Conservation (phyloP, 2,797 vertebrate genomes). For the Oryzias dopingdopingensis region DNA sequence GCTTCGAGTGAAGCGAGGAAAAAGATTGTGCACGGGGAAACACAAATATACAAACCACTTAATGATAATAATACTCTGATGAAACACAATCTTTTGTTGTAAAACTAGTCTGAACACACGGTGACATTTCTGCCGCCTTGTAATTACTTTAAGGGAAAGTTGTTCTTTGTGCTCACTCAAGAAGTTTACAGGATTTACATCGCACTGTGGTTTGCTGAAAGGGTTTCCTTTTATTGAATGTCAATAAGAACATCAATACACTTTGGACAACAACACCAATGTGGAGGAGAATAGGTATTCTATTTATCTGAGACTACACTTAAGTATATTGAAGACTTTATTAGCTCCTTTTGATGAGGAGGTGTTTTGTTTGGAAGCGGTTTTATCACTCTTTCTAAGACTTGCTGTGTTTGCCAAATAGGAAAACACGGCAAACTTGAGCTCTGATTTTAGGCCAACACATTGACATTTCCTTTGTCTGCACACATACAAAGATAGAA, state of each 20-base stretch:
- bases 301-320: slow-evolving; percentile 74
- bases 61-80: slow-evolving; percentile 80
- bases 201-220: slow-evolving; percentile 63
- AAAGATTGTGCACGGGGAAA: slow-evolving; percentile 76
- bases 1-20: slow-evolving; percentile 66
- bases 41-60: slow-evolving; percentile 75
- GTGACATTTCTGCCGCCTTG: slow-evolving; percentile 70
- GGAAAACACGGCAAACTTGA: slow-evolving; percentile 51
- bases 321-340: slow-evolving; percentile 78
- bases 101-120: slow-evolving; percentile 66
- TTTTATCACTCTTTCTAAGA: slow-evolving; percentile 65
- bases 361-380: slow-evolving; percentile 71
- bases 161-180: slow-evolving; percentile 47
- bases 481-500: slow-evolving; percentile 46
- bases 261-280: slow-evolving; percentile 66
- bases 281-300: slow-evolving; percentile 61
- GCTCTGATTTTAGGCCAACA: slow-evolving; percentile 50
- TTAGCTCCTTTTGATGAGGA: slow-evolving; percentile 71
- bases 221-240: slow-evolving; percentile 73
- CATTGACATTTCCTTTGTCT: slow-evolving; percentile 19
- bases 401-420: slow-evolving; percentile 55
- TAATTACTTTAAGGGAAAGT: slow-evolving; percentile 70
- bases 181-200: slow-evolving; percentile 62
- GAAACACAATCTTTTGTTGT: slow-evolving; percentile 75
- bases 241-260: slow-evolving; percentile 69